Evolutionary conservation across 2,888 invertebrate species (phyloP).

Genomic region (Ellobium chinense): DNA sequence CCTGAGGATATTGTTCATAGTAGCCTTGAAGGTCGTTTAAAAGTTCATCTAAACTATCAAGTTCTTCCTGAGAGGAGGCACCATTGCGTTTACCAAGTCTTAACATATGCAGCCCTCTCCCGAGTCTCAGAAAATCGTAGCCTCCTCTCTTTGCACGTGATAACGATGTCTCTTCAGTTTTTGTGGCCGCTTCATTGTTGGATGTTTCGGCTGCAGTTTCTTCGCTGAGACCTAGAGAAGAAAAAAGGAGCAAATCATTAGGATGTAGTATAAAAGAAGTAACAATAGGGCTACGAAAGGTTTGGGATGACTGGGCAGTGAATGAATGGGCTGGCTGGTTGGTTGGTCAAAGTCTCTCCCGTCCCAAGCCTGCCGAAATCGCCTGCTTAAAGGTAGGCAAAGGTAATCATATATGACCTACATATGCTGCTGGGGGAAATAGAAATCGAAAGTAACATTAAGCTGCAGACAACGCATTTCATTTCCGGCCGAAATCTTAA

Average conservation of each 20-base stretch:
- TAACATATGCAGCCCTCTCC: conserved; percentile 66
- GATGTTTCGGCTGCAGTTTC: neutral
- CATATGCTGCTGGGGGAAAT: too few relatives aligned
- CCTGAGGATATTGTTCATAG: conserved; percentile 10
- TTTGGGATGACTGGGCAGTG: too few relatives aligned
- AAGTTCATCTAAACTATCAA: conserved; percentile 28
- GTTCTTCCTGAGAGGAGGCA: conserved; percentile 52
- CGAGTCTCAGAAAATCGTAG: conserved; percentile 10
- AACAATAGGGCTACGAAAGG: neutral
- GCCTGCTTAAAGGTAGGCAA: too few relatives aligned
- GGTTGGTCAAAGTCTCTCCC: too few relatives aligned
- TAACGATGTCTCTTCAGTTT: neutral
- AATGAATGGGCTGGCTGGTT: too few relatives aligned
- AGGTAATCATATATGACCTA: too few relatives aligned
- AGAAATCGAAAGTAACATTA: too few relatives aligned
- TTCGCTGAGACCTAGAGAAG: conserved; percentile 4
- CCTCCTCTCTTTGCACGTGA: conserved; percentile 23
- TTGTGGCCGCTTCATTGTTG: neutral
- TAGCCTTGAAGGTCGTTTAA: conserved; percentile 16
- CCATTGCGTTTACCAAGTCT: conserved; percentile 64
- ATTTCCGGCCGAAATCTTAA: too few relatives aligned
- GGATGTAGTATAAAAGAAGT: neutral
- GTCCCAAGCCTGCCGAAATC: neutral
- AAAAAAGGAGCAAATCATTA: neutral
- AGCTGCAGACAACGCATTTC: too few relatives aligned